These are phyloP conservation scores for Andrena minutula DNA, from an alignment of 2,888 invertebrate species.

Conservation along the genomic window DNA sequence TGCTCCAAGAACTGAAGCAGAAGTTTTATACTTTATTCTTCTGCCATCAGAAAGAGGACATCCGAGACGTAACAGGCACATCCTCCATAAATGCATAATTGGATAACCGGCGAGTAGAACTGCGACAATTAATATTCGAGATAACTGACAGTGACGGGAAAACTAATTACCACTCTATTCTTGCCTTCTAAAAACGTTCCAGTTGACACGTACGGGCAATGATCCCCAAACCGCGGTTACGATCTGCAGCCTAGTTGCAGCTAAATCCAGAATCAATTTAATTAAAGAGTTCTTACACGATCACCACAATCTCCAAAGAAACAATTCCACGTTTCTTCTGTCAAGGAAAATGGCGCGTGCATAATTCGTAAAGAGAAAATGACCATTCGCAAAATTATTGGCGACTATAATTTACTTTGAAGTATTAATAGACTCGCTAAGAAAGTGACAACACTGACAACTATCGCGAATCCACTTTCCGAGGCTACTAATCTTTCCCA, in stretches of 20 bases:
- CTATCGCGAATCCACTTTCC: too few relatives aligned
- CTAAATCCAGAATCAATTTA: too few relatives aligned
- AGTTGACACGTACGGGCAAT: background rate
- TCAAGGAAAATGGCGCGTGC: too few relatives aligned
- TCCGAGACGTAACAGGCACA: slow-evolving; percentile 13
- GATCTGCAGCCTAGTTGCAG: too few relatives aligned
- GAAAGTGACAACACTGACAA: too few relatives aligned
- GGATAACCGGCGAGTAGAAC: slow-evolving; percentile 24
- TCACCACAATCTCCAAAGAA: too few relatives aligned
- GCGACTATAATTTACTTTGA: too few relatives aligned
- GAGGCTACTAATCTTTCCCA: background rate
- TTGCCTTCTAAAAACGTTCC: slow-evolving; percentile 16
- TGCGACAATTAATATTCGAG: slow-evolving; percentile 22
- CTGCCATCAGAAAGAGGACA: background rate
- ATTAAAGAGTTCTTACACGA: too few relatives aligned
- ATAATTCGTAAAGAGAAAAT: too few relatives aligned
- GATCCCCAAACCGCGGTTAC: background rate
- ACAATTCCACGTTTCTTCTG: too few relatives aligned
- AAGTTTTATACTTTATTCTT: slow-evolving; percentile 7
- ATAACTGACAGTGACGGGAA: slow-evolving; percentile 40
- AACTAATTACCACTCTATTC: slow-evolving; percentile 26
- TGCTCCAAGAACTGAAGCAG: background rate
- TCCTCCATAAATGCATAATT: slow-evolving; percentile 34
- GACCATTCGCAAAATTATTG: too few relatives aligned
- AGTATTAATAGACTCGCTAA: too few relatives aligned